Evolutionary conservation across 1,140 invertebrate species (phyloP).

Genomic region (Drosophila seguyi): DNA sequence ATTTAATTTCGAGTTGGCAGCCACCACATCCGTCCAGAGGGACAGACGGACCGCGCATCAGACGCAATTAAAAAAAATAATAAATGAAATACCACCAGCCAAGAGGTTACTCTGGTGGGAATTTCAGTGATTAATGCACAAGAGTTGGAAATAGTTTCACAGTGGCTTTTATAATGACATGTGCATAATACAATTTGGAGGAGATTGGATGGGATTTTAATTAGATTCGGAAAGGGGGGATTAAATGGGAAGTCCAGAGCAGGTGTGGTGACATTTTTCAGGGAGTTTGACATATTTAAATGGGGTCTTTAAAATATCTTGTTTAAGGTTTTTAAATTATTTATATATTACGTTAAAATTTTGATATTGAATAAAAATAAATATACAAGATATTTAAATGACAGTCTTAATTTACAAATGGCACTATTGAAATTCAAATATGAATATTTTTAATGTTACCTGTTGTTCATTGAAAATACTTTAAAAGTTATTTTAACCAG

Average conservation of each 20-base stretch:
- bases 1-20: slow-evolving; percentile 70
- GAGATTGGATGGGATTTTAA: slow-evolving; percentile 16
- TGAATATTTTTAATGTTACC: no score
- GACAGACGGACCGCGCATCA: slow-evolving; percentile 22
- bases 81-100: slow-evolving; percentile 37
- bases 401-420: no score
- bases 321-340: background rate
- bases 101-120: slow-evolving; percentile 23
- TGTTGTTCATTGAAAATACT: no score
- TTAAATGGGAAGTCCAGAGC: background rate
- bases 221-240: slow-evolving; percentile 4
- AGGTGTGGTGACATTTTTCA: background rate
- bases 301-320: background rate
- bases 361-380: no score
- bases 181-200: slow-evolving; percentile 9
- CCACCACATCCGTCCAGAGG: slow-evolving; percentile 24
- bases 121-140: slow-evolving; percentile 14
- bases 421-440: no score
- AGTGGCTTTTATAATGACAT: slow-evolving; percentile 12
- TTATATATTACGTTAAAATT: no score
- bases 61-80: slow-evolving; percentile 62
- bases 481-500: no score
- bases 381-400: no score
- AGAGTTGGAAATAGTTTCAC: slow-evolving; percentile 8
- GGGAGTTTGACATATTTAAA: background rate